Evolutionary conservation across 2,888 invertebrate species (phyloP).

Genomic region (Conistra vaccinii): DNA sequence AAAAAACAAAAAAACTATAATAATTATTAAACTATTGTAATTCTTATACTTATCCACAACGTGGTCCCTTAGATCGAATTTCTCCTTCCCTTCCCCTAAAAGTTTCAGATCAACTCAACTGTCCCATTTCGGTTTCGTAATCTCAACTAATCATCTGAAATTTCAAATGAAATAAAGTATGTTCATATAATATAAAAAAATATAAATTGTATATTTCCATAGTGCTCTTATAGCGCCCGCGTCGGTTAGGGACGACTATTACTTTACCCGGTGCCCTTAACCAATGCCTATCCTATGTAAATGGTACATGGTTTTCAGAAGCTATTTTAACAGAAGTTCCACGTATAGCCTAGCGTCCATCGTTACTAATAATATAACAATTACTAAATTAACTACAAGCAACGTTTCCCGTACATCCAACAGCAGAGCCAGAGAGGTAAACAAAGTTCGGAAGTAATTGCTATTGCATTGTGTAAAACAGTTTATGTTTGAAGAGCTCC

Average conservation of each 20-base stretch:
- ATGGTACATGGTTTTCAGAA: background rate
- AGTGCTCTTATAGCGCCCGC: background rate
- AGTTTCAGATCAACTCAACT: background rate
- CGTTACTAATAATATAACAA: conserved; percentile 2
- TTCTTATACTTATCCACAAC: background rate
- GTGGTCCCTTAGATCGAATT: background rate
- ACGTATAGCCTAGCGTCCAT: background rate
- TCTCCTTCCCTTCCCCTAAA: background rate
- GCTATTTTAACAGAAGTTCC: background rate
- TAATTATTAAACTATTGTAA: too few species aligned
- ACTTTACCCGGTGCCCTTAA: background rate
- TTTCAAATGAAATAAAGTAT: background rate
- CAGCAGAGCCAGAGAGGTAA: conserved; percentile 30
- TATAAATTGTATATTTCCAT: too few species aligned
- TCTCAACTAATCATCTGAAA: background rate
- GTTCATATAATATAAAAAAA: too few species aligned
- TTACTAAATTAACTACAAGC: conserved; percentile 23
- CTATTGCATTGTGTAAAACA: conserved; percentile 44
- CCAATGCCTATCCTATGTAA: background rate
- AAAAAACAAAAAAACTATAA: too few species aligned
- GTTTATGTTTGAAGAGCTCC: conserved; percentile 37
- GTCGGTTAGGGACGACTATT: background rate
- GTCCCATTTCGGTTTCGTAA: background rate
- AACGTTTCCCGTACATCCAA: conserved; percentile 23
- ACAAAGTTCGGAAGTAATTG: conserved; percentile 45